Conservation (phyloP, 2,888 invertebrate species). For the Drosophila bunnanda region DNA sequence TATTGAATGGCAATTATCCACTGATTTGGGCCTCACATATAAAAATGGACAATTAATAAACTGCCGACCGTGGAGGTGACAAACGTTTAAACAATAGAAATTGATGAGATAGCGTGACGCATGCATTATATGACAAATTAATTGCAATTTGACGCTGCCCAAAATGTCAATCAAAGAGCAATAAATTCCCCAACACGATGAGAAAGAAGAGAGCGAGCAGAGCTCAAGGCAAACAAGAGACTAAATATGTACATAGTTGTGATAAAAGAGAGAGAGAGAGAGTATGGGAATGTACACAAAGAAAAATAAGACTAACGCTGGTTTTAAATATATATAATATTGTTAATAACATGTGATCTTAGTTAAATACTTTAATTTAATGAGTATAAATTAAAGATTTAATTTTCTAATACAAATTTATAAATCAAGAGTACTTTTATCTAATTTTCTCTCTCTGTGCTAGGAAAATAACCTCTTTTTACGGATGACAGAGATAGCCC, state of each 20-base stretch:
- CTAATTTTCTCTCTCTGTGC: slow-evolving; percentile 15
- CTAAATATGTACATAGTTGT: slow-evolving; percentile 35
- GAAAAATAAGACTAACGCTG: background rate
- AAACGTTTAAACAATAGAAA: slow-evolving; percentile 78
- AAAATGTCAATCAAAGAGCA: slow-evolving; percentile 77
- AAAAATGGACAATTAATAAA: slow-evolving; percentile 77
- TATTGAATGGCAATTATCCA: slow-evolving; percentile 68
- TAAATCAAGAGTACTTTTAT: too few relatives aligned
- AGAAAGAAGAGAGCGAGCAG: slow-evolving; percentile 23
- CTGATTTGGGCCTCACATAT: slow-evolving; percentile 55
- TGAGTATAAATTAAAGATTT: background rate
- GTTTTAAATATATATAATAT: too few relatives aligned
- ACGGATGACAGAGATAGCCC: slow-evolving; percentile 14
- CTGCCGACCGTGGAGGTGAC: slow-evolving; percentile 66
- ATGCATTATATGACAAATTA: slow-evolving; percentile 79
- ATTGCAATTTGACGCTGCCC: slow-evolving; percentile 60
- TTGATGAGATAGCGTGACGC: slow-evolving; percentile 77
- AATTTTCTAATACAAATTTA: too few relatives aligned
- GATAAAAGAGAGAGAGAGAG: slow-evolving; percentile 8
- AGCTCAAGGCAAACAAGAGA: slow-evolving; percentile 31
- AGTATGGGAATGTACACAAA: slow-evolving; percentile 19
- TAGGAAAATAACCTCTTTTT: slow-evolving; percentile 37
- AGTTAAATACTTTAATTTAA: background rate
- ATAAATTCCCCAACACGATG: slow-evolving; percentile 57
- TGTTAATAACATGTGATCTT: too few relatives aligned